phyloP scores from a whole-genome alignment of 2,797 vertebrate genomes.

The Pterois miles region DNA sequence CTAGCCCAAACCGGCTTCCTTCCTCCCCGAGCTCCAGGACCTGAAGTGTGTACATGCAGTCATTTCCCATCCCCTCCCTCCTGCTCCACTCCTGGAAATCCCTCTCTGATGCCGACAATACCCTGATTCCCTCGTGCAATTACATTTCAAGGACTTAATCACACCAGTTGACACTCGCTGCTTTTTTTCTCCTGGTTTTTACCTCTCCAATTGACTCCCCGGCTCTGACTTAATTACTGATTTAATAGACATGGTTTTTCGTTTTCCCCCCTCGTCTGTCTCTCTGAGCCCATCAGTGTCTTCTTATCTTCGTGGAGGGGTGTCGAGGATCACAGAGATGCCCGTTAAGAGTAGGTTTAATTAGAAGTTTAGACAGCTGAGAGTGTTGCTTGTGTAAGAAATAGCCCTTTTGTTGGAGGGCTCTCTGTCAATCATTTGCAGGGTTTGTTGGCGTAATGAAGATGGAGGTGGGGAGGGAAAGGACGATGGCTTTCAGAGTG shows the following conservation, averaged over 20 bases:
- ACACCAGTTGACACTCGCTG: slow-evolving; percentile 25
- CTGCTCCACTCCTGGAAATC: slow-evolving; percentile 40
- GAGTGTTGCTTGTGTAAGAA: slow-evolving; percentile 21
- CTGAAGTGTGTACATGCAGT: background rate
- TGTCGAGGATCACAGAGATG: slow-evolving; percentile 32
- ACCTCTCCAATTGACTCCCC: slow-evolving; percentile 25
- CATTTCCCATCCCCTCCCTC: slow-evolving; percentile 23
- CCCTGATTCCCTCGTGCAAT: slow-evolving; percentile 44
- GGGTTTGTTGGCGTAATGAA: background rate
- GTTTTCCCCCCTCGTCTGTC: background rate
- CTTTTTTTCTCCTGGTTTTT: slow-evolving; percentile 25
- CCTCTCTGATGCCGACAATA: slow-evolving; percentile 31
- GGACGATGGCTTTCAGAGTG: background rate
- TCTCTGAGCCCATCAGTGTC: slow-evolving; percentile 13
- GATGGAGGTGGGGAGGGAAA: background rate
- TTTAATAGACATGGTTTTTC: slow-evolving; percentile 37
- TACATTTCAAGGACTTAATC: slow-evolving; percentile 56
- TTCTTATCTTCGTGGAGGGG: slow-evolving; percentile 34
- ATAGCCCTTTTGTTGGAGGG: background rate
- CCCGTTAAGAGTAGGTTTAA: slow-evolving; percentile 45
- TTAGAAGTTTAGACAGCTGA: slow-evolving; percentile 39
- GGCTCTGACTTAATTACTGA: slow-evolving; percentile 54
- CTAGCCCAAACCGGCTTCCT: slow-evolving; percentile 23
- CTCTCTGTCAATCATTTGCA: slow-evolving; percentile 24
- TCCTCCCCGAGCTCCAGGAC: slow-evolving; percentile 32